Percentiles rank a stretch among this genome's conserved stretches.
These are phyloP conservation scores for Muscidifurax raptorellus DNA, from an alignment of 1,140 invertebrate genomes.

Conservation along the genomic window DNA sequence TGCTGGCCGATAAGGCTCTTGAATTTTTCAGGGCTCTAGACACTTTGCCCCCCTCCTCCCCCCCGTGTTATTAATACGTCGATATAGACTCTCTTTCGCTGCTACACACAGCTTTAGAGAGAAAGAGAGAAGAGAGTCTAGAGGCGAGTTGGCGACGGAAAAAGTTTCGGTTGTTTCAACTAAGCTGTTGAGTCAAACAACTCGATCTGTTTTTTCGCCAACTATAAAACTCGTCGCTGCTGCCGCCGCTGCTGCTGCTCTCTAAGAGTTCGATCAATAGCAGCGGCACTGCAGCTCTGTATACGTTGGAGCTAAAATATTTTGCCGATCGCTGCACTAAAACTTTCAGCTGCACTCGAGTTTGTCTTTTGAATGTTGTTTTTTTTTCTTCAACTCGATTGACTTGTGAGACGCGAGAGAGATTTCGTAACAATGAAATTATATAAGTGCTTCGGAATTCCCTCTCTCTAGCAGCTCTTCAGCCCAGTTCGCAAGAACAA, in stretches of 20 bases:
- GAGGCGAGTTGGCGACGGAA: not conserved
- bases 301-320: not conserved
- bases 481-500: not conserved
- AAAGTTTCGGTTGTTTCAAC: not conserved
- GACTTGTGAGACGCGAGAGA: not conserved
- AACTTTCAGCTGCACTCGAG: not conserved
- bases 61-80: not conserved
- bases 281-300: not conserved
- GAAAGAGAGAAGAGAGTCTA: not conserved
- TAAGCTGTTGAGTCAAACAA: constrained; percentile 1
- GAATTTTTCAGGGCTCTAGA: not conserved
- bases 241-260: not conserved
- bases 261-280: not conserved
- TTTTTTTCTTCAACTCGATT: not conserved
- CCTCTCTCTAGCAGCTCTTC: not conserved
- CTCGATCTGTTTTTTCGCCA: not conserved
- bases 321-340: not conserved
- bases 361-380: not conserved
- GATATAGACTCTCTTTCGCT: not conserved
- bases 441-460: not conserved
- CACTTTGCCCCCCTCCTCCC: not conserved
- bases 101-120: not conserved
- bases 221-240: not conserved
- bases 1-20: not conserved
- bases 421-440: not conserved